Conservation (phyloP, 2,113 vertebrate species). For the Cyprinus carpio region DNA sequence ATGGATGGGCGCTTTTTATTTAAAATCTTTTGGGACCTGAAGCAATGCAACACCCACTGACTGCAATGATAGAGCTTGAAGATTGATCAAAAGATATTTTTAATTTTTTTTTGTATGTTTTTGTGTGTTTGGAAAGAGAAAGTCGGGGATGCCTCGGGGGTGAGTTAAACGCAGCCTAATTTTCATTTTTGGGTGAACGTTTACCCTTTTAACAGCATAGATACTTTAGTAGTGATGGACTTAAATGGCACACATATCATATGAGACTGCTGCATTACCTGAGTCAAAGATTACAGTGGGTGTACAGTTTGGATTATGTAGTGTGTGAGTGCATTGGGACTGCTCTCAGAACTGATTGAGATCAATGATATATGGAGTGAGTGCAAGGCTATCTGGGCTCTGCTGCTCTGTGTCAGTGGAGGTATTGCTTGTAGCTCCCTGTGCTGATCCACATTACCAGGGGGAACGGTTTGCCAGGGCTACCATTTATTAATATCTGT, state of each 20-base stretch:
- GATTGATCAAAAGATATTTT: too few relatives aligned
- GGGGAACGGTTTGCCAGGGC: constrained; percentile 75
- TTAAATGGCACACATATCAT: not conserved
- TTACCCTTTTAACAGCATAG: not conserved
- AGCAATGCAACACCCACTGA: too few relatives aligned
- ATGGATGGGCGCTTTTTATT: too few relatives aligned
- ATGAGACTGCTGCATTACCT: not conserved
- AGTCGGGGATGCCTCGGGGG: too few relatives aligned
- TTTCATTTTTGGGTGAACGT: too few relatives aligned
- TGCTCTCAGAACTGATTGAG: not conserved
- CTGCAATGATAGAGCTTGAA: too few relatives aligned
- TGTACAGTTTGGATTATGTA: constrained; percentile 3
- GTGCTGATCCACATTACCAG: constrained; percentile 65
- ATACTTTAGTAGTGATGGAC: not conserved
- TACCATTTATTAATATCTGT: constrained; percentile 79
- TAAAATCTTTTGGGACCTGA: too few relatives aligned
- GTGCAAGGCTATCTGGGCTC: constrained; percentile 55
- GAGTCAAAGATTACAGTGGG: not conserved
- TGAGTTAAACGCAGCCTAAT: too few relatives aligned
- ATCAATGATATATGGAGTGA: constrained; percentile 39
- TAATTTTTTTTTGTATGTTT: too few relatives aligned
- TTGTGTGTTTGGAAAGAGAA: too few relatives aligned
- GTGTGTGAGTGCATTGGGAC: not conserved
- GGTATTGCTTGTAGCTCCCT: constrained; percentile 37
- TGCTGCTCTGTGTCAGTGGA: constrained; percentile 35